These are phyloP conservation scores for Micropterix aruncella DNA, from an alignment of 2,888 invertebrate species.

Conservation along the genomic window DNA sequence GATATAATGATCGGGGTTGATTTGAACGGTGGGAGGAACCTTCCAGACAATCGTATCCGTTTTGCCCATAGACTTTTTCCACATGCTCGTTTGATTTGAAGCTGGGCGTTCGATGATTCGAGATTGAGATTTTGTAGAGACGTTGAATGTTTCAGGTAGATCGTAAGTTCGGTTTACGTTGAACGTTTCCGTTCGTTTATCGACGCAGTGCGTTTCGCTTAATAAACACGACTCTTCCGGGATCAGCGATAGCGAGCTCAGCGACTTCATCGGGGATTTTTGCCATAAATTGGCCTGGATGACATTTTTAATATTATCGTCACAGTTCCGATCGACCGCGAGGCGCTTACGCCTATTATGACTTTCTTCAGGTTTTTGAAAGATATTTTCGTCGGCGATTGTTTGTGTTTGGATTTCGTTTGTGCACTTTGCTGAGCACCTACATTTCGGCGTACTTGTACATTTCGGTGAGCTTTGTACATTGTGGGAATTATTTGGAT, in stretches of 20 bases:
- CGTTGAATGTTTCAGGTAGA: conserved; percentile 1
- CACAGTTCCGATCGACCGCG: conserved; percentile 18
- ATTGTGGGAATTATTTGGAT: conserved; percentile 1
- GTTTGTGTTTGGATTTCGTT: no score
- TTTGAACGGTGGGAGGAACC: background rate
- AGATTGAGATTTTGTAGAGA: background rate
- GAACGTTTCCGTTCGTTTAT: conserved; percentile 26
- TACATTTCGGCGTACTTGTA: no score
- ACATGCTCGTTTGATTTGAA: no score
- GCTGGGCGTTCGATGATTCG: no score
- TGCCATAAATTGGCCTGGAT: conserved; percentile 27
- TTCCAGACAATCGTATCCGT: background rate
- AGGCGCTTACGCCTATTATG: background rate
- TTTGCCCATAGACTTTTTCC: background rate
- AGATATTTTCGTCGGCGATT: background rate
- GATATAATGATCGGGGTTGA: conserved; percentile 10
- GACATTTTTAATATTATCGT: conserved; percentile 12
- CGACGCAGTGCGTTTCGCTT: conserved; percentile 23
- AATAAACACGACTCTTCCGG: conserved; percentile 33
- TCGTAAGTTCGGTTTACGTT: conserved; percentile 32
- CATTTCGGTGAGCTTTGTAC: conserved; percentile 1
- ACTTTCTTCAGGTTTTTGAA: background rate
- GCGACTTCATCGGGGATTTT: conserved; percentile 23
- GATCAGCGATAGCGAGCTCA: conserved; percentile 31
- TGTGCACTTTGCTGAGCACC: no score